Base-by-base conservation (phyloP, 2,797 vertebrate genomes). In the Artibeus lituratus region DNA sequence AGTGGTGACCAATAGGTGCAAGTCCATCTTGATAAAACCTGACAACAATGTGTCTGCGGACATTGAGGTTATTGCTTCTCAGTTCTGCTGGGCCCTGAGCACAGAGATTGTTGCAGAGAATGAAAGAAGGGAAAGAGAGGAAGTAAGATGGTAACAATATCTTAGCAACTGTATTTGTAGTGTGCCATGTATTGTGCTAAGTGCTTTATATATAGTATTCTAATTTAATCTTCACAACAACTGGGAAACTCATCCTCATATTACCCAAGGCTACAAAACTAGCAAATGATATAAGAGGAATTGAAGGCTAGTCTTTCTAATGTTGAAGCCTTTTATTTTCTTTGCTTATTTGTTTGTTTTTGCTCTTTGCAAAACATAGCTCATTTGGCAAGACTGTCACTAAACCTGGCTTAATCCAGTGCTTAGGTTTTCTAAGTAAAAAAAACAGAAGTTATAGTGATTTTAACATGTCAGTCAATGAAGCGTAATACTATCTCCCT, bases 11-110 rank as follows among this genome's bases (percentile, higher is more conserved):
- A 18, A 76, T 3, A 42, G 70, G 44, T 0, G 7, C 14, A 73
- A 4, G 9, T 39, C 7, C 18, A 37, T 4, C 5, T 4, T 19
- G 0, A 24, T 26, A 35, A 73, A 35, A 78, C 0, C 0, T 6
- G 11, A 14, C 5, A 26, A 73, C 77, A 15, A 32, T n/a, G 11
- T 53, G 24, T 37, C 73, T 81, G 19, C 78, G 74, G 26, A 26
- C 29, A 24, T 15, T 22, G 24, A 87, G 2, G n/a, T 35, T 4
- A 0, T 9, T 85, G 24, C 10, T 65, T 2, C 26, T 92, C 24
- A 21, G 1, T 10, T 72, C 44, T 76, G 29, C 39, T 87, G 1
- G 44, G 16, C 16, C 72, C 53, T 65, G 44, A 21, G 9, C 49
- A 69, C 44, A 70, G 59, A 80, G 18, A 44, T n/a, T 22, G 3